A percentile compares a stretch with the other conserved stretches of the same genome.
phyloP scores from a whole-genome alignment of 2,797 vertebrate genomes.

The Enteromius anoplus region DNA sequence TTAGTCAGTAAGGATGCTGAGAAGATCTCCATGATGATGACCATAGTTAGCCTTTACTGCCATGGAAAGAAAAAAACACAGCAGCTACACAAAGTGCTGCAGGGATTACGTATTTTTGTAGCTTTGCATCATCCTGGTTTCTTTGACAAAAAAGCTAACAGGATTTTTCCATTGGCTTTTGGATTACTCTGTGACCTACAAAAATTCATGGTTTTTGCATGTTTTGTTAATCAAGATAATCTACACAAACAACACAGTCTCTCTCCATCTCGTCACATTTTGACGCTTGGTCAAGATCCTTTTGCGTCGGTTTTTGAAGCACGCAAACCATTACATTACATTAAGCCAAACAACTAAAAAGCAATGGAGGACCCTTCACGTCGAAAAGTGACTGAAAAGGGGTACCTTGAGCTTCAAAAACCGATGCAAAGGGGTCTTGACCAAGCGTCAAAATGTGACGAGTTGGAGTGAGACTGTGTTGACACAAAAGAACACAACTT shows the following conservation, averaged over 20 bases:
- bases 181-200: not conserved
- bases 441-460: no score
- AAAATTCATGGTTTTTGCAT: not conserved
- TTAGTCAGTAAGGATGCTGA: slow-evolving; percentile 9
- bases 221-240: not conserved
- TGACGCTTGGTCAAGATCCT: no score
- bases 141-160: not conserved
- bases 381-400: no score
- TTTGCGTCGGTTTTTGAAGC: no score
- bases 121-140: not conserved
- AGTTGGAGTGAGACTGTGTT: no score
- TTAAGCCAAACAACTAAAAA: no score
- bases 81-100: slow-evolving; percentile 1
- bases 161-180: not conserved
- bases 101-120: not conserved
- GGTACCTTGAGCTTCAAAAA: no score
- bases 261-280: no score
- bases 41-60: not conserved
- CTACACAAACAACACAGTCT: not conserved
- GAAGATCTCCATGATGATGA: not conserved
- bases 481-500: not conserved
- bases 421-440: no score
- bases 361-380: no score
- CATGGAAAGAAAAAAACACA: not conserved
- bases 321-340: no score